These are phyloP conservation scores for Ibidorhyncha struthersii DNA, from an alignment of 2,113 vertebrate genomes.

Conservation along the genomic window DNA sequence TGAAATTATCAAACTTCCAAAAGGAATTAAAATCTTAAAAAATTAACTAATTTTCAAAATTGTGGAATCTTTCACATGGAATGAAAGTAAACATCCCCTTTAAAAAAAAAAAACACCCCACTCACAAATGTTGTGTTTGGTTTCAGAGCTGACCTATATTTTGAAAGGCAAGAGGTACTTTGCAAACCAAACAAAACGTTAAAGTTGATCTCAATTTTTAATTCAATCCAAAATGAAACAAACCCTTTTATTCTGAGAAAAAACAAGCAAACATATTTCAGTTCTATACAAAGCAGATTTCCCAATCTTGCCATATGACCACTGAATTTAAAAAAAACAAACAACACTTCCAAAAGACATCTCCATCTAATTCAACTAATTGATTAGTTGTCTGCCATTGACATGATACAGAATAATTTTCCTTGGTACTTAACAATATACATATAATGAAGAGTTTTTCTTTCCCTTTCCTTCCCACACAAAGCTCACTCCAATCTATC, in stretches of 20 bases:
- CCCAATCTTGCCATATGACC: background rate
- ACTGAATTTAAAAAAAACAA: background rate
- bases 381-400: background rate
- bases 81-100: background rate
- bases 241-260: background rate
- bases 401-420: background rate
- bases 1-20: background rate
- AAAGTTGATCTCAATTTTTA: background rate
- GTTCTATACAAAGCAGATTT: background rate
- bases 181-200: background rate
- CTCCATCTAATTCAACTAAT: background rate
- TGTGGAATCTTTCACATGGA: background rate
- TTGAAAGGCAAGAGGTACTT: background rate
- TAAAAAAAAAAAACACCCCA: background rate
- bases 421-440: background rate
- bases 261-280: background rate
- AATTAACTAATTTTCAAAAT: background rate
- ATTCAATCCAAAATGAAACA: background rate
- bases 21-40: background rate
- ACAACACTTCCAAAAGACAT: background rate
- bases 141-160: background rate
- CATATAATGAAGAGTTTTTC: background rate
- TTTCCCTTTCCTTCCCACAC: background rate
- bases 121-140: background rate
- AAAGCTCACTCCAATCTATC: background rate